Percentiles rank a stretch among this genome's conserved stretches.
Conservation (phyloP, 2,797 vertebrate species). For the Thamnophis elegans region DNA sequence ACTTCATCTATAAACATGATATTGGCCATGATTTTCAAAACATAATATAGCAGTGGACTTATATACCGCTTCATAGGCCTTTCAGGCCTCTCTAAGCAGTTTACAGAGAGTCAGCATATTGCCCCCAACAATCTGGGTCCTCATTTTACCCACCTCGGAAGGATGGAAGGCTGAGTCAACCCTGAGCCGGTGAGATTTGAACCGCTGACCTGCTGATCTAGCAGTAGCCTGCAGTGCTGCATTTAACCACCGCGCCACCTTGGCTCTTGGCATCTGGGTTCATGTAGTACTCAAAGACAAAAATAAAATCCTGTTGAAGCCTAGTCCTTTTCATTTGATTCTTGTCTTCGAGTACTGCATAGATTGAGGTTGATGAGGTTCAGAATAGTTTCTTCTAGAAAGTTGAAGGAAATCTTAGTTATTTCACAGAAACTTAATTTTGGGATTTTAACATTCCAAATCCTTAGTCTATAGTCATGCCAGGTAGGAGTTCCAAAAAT, state of each 20-base stretch:
- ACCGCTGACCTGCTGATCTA: too few species aligned
- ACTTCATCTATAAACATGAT: neutral
- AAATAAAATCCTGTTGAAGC: neutral
- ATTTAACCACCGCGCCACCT: too few species aligned
- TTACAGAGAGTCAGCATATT: too few species aligned
- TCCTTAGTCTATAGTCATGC: neutral
- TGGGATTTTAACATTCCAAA: neutral
- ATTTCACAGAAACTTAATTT: neutral
- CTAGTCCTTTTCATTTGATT: neutral
- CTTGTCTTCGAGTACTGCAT: neutral
- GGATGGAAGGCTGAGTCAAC: too few species aligned
- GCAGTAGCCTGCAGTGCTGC: too few species aligned
- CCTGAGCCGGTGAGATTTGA: too few species aligned
- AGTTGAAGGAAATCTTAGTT: neutral
- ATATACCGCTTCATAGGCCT: too few species aligned
- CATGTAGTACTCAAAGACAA: neutral
- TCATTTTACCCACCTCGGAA: too few species aligned
- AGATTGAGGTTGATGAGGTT: neutral
- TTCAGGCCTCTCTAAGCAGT: too few species aligned
- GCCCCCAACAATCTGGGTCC: too few species aligned
- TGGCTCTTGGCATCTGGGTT: too few species aligned
- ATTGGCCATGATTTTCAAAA: neutral
- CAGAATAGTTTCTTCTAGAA: neutral
- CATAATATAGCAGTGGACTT: too few species aligned
- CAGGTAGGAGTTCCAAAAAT: neutral